Percentiles rank a stretch among this genome's conserved stretches.
These are phyloP conservation scores for Nemapogon koenigi DNA, from an alignment of 2,888 invertebrate species.

Conservation along the genomic window DNA sequence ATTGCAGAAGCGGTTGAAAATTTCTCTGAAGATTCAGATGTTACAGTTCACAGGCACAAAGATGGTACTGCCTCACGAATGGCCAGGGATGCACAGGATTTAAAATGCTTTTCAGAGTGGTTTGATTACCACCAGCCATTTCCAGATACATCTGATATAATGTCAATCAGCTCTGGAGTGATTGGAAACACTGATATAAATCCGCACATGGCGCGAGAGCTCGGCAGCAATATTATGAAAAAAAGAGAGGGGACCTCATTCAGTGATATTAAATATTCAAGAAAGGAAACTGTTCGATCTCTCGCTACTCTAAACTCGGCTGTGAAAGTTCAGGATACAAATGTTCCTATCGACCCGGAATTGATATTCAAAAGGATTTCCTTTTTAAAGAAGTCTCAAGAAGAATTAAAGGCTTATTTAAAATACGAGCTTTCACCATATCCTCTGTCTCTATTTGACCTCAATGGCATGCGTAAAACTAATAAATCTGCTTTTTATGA, in stretches of 20 bases:
- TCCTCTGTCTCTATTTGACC: constrained; percentile 15
- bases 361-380: constrained; percentile 20
- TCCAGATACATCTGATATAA: constrained; percentile 17
- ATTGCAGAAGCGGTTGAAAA: constrained; percentile 17
- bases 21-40: background rate
- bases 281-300: constrained; percentile 19
- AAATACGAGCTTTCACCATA: constrained; percentile 15
- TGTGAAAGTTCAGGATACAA: constrained; percentile 16
- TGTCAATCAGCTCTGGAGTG: constrained; percentile 22
- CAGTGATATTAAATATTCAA: constrained; percentile 16
- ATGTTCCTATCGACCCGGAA: constrained; percentile 15
- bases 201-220: constrained; percentile 17
- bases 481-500: constrained; percentile 9
- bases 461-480: constrained; percentile 9
- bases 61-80: background rate
- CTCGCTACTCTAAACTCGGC: constrained; percentile 15
- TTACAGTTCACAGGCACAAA: background rate
- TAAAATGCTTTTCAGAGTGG: constrained; percentile 12
- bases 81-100: constrained; percentile 15
- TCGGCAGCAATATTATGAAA: constrained; percentile 15
- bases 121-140: constrained; percentile 15
- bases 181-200: constrained; percentile 23
- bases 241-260: constrained; percentile 14
- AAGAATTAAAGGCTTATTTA: constrained; percentile 19
- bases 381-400: constrained; percentile 20